Percentiles rank a stretch among this genome's conserved stretches.
These are phyloP conservation scores for Cyanoderma ruficeps DNA, from an alignment of 2,113 vertebrate species.

Conservation along the genomic window DNA sequence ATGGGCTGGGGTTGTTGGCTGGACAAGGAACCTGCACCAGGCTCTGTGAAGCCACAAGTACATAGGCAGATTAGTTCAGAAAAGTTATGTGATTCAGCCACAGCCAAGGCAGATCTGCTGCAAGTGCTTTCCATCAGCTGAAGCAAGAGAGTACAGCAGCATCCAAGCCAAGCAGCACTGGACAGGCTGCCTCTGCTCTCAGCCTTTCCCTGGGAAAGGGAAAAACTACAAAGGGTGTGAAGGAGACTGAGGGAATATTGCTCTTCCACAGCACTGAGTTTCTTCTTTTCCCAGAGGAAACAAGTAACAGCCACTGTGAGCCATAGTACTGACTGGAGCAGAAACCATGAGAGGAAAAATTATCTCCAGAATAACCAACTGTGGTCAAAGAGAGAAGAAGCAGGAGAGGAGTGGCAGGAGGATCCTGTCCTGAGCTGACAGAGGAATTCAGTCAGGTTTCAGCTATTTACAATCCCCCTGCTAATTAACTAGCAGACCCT, in stretches of 20 bases:
- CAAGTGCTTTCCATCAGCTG: not conserved
- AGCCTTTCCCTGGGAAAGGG: not conserved
- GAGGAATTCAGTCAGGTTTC: slow-evolving; percentile 47
- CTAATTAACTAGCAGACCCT: slow-evolving; percentile 17
- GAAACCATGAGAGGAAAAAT: not conserved
- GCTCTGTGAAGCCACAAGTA: not conserved
- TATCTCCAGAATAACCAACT: not conserved
- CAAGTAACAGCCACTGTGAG: not conserved
- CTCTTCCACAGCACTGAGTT: not conserved
- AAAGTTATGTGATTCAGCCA: not conserved
- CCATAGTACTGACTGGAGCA: not conserved
- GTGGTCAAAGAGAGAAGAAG: not conserved
- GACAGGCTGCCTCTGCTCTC: not conserved
- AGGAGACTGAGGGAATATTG: not conserved
- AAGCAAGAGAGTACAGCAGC: not conserved
- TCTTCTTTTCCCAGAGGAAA: not conserved
- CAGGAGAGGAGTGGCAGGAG: slow-evolving; percentile 27
- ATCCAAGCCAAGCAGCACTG: not conserved
- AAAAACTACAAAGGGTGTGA: not conserved
- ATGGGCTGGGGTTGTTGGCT: not conserved
- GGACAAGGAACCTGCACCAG: not conserved
- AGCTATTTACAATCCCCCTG: slow-evolving; percentile 14
- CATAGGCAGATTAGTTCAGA: not conserved
- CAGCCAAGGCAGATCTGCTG: not conserved
- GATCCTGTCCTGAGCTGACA: slow-evolving; percentile 19